Percentiles rank a stretch among this genome's conserved stretches.
Evolutionary conservation across 2,797 vertebrate species (phyloP).

Genomic region (Anas acuta): DNA sequence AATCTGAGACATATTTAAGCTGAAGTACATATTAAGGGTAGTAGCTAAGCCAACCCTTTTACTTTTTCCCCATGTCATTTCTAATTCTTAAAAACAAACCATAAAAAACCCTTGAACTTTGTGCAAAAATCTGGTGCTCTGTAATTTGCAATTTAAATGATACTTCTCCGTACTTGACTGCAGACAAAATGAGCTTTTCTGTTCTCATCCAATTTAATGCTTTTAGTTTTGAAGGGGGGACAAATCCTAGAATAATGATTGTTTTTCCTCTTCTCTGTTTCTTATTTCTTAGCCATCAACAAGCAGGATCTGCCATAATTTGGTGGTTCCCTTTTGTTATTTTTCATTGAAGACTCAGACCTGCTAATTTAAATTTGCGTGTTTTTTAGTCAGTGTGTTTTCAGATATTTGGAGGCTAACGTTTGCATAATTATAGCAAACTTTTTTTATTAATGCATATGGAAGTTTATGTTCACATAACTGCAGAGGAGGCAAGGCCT

Average conservation of each 20-base stretch:
- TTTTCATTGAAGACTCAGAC: background rate
- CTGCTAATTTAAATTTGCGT: background rate
- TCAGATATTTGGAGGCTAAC: background rate
- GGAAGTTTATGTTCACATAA: background rate
- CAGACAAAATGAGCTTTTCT: constrained; percentile 50
- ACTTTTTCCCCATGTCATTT: background rate
- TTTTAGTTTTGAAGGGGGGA: constrained; percentile 15
- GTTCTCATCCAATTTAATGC: constrained; percentile 52
- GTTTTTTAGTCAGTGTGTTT: background rate
- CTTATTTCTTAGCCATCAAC: background rate
- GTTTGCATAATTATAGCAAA: background rate
- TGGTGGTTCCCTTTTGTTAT: background rate
- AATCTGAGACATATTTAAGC: background rate
- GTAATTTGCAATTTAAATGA: constrained; percentile 65
- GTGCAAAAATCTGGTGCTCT: constrained; percentile 65
- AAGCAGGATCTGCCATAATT: background rate
- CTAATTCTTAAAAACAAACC: constrained; percentile 60
- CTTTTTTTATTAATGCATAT: background rate
- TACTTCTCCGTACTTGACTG: constrained; percentile 46
- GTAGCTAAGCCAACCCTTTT: background rate
- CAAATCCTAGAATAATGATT: constrained; percentile 46
- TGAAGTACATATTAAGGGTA: constrained; percentile 19
- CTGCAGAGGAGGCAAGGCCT: background rate
- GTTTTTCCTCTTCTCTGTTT: background rate
- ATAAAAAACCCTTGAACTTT: constrained; percentile 45